Evolutionary conservation across 2,797 vertebrate species (phyloP).

Genomic region (Menidia menidia): DNA sequence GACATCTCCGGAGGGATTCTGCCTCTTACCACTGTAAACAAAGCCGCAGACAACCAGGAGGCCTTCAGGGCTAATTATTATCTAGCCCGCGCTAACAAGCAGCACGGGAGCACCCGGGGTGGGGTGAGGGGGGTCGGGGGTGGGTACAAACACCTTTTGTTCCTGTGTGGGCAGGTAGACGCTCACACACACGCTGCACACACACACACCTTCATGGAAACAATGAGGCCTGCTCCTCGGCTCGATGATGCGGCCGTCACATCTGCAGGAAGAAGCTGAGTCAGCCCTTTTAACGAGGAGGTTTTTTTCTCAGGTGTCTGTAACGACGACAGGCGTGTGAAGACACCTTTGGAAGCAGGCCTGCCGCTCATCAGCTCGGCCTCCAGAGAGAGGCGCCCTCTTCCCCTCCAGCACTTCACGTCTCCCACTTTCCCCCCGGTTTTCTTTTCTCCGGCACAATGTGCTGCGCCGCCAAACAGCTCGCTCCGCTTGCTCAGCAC

Average conservation of each 20-base stretch:
- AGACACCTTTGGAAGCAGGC: background rate
- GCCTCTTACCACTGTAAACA: slow-evolving; percentile 58
- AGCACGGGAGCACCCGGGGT: background rate
- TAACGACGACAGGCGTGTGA: slow-evolving; percentile 52
- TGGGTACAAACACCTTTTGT: slow-evolving; percentile 28
- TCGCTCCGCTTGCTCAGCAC: slow-evolving; percentile 65
- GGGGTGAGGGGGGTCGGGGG: background rate
- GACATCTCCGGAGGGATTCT: slow-evolving; percentile 54
- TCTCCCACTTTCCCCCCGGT: slow-evolving; percentile 9
- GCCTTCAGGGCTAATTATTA: slow-evolving; percentile 70
- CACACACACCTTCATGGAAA: slow-evolving; percentile 65
- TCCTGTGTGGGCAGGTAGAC: slow-evolving; percentile 45
- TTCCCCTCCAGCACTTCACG: slow-evolving; percentile 42
- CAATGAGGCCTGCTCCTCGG: slow-evolving; percentile 67
- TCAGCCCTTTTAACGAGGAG: slow-evolving; percentile 68
- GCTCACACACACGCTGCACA: slow-evolving; percentile 26
- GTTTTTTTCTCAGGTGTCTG: slow-evolving; percentile 56
- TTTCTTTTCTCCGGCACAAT: slow-evolving; percentile 43
- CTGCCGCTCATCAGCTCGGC: background rate
- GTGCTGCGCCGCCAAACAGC: slow-evolving; percentile 51
- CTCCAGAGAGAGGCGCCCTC: slow-evolving; percentile 41
- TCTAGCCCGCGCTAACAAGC: slow-evolving; percentile 58
- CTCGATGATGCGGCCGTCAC: slow-evolving; percentile 77
- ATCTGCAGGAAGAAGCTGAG: slow-evolving; percentile 72
- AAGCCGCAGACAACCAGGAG: slow-evolving; percentile 62